A percentile compares a stretch with the other conserved stretches of the same genome.
phyloP scores from a whole-genome alignment of 1,140 invertebrate genomes.

The Drosophila ambigua region DNA sequence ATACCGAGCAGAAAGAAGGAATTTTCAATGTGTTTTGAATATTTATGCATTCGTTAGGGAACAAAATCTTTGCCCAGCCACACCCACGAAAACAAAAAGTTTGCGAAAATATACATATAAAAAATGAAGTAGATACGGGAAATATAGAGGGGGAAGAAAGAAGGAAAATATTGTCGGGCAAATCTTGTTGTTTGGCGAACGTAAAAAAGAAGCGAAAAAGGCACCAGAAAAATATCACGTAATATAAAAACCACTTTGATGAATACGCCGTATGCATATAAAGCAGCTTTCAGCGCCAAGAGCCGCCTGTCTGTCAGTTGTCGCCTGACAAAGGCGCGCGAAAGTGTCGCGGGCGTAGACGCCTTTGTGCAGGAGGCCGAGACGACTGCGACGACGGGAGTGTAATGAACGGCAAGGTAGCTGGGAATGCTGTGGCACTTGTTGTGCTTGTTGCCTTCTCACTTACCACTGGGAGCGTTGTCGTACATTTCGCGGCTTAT shows the following conservation, averaged over 20 bases:
- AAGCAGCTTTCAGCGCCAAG: constrained; percentile 57
- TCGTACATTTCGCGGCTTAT: constrained; percentile 53
- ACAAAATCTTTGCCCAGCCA: constrained; percentile 23
- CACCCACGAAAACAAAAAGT: constrained; percentile 54
- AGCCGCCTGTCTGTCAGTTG: constrained; percentile 33
- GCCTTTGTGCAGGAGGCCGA: constrained; percentile 34
- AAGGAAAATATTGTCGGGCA: constrained; percentile 73
- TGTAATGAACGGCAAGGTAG: constrained; percentile 61
- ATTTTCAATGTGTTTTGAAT: constrained; percentile 82
- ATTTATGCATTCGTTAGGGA: constrained; percentile 72
- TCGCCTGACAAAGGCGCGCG: constrained; percentile 43
- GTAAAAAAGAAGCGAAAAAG: constrained; percentile 59
- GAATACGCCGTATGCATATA: constrained; percentile 80
- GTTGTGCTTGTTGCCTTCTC: constrained; percentile 62
- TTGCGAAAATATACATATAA: constrained; percentile 34
- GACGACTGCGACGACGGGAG: constrained; percentile 5
- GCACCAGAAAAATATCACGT: constrained; percentile 76
- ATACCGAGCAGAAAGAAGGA: constrained; percentile 55
- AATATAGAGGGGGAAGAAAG: constrained; percentile 5
- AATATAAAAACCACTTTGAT: constrained; percentile 83
- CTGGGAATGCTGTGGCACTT: constrained; percentile 22
- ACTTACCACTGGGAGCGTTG: constrained; percentile 22
- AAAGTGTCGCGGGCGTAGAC: constrained; percentile 32
- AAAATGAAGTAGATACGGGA: constrained; percentile 6
- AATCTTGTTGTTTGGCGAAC: constrained; percentile 69